Conservation (phyloP, 2,888 invertebrate species). For the Colletes collaris region DNA sequence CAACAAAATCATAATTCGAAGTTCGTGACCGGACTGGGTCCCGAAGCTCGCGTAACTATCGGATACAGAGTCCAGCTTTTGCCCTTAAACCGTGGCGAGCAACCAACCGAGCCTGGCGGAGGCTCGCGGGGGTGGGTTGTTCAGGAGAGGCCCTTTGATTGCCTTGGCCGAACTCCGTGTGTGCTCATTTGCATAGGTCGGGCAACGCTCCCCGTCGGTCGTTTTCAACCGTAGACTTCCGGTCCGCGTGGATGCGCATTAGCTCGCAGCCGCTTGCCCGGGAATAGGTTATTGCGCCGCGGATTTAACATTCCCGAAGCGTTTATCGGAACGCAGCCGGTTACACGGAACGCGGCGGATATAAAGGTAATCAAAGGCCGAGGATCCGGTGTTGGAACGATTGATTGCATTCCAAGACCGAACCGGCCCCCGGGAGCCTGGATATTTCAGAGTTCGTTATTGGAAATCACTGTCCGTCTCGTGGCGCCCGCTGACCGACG, state of each 20-base stretch:
- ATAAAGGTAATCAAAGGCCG: conserved; percentile 69
- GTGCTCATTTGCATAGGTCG: conserved; percentile 66
- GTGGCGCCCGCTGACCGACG: neutral
- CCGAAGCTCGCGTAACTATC: conserved; percentile 7
- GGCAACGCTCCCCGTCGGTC: conserved; percentile 32
- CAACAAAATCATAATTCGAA: conserved; percentile 56
- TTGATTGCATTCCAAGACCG: conserved; percentile 53
- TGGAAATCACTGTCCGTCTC: conserved; percentile 62
- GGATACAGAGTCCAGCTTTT: conserved; percentile 1
- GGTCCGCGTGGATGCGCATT: conserved; percentile 59
- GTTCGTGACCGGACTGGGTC: conserved; percentile 47
- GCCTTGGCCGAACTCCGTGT: conserved; percentile 40
- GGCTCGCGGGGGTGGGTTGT: neutral
- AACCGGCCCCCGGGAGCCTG: conserved; percentile 13
- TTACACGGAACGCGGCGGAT: conserved; percentile 48
- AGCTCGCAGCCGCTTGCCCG: conserved; percentile 38
- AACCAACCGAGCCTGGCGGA: neutral
- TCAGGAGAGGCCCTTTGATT: conserved; percentile 47
- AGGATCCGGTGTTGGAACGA: conserved; percentile 50
- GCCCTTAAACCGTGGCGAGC: neutral
- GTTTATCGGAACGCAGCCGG: conserved; percentile 60
- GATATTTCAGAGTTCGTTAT: conserved; percentile 65
- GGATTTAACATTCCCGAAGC: conserved; percentile 74
- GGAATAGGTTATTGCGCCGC: conserved; percentile 67
- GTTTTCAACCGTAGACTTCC: conserved; percentile 58